Evolutionary conservation across 1,140 invertebrate genomes (phyloP).

Genomic region (Adelges cooleyi): DNA sequence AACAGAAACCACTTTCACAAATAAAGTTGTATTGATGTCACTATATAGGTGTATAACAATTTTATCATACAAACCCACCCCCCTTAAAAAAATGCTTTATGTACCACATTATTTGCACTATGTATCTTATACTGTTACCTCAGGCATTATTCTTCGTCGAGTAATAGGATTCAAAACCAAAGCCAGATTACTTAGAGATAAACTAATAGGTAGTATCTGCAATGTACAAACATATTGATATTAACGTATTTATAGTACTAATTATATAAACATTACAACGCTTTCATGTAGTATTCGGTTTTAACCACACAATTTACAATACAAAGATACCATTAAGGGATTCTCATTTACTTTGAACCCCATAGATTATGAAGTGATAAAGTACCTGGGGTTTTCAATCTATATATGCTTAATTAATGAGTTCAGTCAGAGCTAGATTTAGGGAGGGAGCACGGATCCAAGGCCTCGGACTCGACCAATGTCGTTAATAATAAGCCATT

Average conservation of each 20-base stretch:
- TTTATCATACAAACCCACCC: background rate
- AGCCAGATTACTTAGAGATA: background rate
- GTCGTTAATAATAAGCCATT: no score
- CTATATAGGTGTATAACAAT: background rate
- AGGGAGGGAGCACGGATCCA: no score
- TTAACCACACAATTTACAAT: background rate
- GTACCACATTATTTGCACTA: background rate
- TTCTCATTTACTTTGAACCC: no score
- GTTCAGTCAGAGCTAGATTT: no score
- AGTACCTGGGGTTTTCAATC: no score
- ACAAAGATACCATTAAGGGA: no score
- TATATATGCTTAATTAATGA: no score
- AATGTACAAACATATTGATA: no score
- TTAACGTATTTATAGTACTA: no score
- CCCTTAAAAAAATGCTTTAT: background rate
- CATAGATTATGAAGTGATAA: no score
- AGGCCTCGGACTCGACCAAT: no score
- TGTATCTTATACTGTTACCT: background rate
- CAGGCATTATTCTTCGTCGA: background rate
- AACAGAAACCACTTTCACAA: no score
- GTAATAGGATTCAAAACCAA: background rate
- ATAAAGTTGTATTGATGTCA: background rate
- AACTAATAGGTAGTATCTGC: conserved; percentile 5
- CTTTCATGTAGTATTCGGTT: background rate
- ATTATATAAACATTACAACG: background rate